Evolutionary conservation across 2,888 invertebrate species (phyloP), one percentile per base, ranked within the genome.

Genomic region (Melikaiella ostensackeni): DNA sequence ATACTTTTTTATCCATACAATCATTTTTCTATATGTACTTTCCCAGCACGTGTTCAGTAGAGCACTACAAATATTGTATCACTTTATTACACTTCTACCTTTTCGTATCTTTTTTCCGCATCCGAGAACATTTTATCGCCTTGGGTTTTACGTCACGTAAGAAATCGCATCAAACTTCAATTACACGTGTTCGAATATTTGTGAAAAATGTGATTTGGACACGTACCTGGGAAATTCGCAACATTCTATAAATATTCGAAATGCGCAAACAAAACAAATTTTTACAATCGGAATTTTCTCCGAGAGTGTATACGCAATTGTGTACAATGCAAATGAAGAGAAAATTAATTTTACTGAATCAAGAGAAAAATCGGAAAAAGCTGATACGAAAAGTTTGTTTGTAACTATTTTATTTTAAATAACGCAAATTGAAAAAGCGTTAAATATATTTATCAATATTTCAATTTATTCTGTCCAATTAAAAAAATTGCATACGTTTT

Each of bases 131-230:
- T 66, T 64, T 66, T 66, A 66, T 66, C 66, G 27, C 9, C 66
- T 6, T 27, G 21, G 24, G 66, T 70, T 50, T 33, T 50, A n/a
- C 70, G 50, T 50, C 50, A 70, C 46, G 66, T 70, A 70, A 55
- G 50, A 30, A 33, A 46, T 50, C 33, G 30, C 70, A 33, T 70
- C 30, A 50, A 70, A 70, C n/a, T 50, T 70, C 21, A 30, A 70
- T 70, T 33, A 70, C 50, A 50, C 16, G 27, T 59, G 27, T 27
- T 27, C 16, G 13, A 24, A 59, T 57, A 57, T 57, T 57, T 11
- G 4, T 24, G 13, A 24, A 57, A 24, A 57, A 57, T 8, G 13
- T 1, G 57, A 57, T 27, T 27, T 59, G 16, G 24, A 13, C 59
- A 59, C 55, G 55, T 55, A 21, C 21, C 21, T 7, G 4, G 3